Evolutionary conservation across 2,113 vertebrate genomes (phyloP), one percentile per base, ranked within the genome.

Genomic region (Tachysurus vachellii): DNA sequence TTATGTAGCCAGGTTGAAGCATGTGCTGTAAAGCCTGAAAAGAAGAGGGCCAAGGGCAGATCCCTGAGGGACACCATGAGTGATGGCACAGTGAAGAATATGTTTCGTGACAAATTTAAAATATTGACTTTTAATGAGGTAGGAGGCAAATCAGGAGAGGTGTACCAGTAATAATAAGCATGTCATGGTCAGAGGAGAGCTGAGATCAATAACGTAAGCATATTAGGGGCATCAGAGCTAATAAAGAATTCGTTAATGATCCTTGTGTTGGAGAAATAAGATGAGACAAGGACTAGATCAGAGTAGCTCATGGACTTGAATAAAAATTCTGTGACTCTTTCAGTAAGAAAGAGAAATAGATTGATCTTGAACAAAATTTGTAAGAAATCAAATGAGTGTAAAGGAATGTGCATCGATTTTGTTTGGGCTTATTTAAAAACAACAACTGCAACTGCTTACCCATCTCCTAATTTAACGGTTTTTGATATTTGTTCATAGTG

Each of bases 21-120:
- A 77, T 53, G 26, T 77, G 77, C 17, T 57, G 54, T 36, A 57
- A 57, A 80, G 16, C 53, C 6, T 56, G 76, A 57, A 80, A 57
- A 57, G 54, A 36, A 57, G 26, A 57, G 53, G 2, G 50, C 53
- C 53, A 80, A 80, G 53, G 5, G 53, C 77, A 31, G 16, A 57
- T 80, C 77, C 77, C 9, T 57, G 77, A 57, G 77, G 77, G 53
- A 57, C 77, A 56, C 17, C 77, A 57, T 56, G 6, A 57, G n/a
- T 80, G 54, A 80, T 80, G 26, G 14, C 28, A n/a, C 26, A 28
- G 26, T 54, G 26, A 19, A 77, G 8, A 77, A 77, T 54, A 77
- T 28, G n/a, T 54, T 54, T 77, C 5, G 6, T 75, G 75, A 77
- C 5, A 53, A 47, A 53, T 12, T 47, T 79, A 16, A 79, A 79